Base-by-base conservation (phyloP, 2,113 vertebrate species). In the Ptilorrhoa leucosticta region DNA sequence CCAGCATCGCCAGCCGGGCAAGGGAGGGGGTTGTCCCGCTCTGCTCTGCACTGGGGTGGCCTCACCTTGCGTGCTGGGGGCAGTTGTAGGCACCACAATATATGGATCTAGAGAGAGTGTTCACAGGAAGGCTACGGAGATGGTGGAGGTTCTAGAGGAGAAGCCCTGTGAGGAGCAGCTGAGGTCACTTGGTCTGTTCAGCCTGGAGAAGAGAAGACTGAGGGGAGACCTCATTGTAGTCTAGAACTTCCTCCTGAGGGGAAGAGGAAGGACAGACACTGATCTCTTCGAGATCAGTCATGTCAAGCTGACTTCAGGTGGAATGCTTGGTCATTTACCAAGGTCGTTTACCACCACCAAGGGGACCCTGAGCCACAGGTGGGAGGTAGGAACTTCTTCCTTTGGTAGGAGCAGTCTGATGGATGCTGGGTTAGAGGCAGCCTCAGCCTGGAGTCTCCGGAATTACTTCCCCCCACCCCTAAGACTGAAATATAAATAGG, bases 1-100 rank as follows among this genome's bases (percentile, higher is more conserved):
- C 2, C 37, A 53, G 24, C 39, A 53, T 35, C 0, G 0, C 24
- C 48, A 44, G 48, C 11, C 0, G 0, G 31, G 5, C 5, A 2
- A 54, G 26, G 48, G 26, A 30, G 33, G 39, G 24, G 61, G 24
- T 54, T 54, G 60, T 54, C 20, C 60, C 0, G 0, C 61, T 79
- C 48, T 44, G 48, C 76, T 35, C 37, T 40, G 35, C 1, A 1
- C 60, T 79, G 60, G 7, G 48, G 24, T 1, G 1, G 39, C 48
- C 26, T 64, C 60, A 64, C 19, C 31, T 44, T 1, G 11, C n/a
- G 19, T 53, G 13, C 9, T 35, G 39, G 27, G 33, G 39, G 20
- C 48, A 65, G 39, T 23, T 79, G 65, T 8, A 13, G 61, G 4
- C 2, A 6, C 24, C 18, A 42, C 33, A 17, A 3, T 9, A 11